Percentiles rank a stretch among this genome's conserved stretches.
Conservation (phyloP, 2,797 vertebrate species). For the Thaleichthys pacificus region DNA sequence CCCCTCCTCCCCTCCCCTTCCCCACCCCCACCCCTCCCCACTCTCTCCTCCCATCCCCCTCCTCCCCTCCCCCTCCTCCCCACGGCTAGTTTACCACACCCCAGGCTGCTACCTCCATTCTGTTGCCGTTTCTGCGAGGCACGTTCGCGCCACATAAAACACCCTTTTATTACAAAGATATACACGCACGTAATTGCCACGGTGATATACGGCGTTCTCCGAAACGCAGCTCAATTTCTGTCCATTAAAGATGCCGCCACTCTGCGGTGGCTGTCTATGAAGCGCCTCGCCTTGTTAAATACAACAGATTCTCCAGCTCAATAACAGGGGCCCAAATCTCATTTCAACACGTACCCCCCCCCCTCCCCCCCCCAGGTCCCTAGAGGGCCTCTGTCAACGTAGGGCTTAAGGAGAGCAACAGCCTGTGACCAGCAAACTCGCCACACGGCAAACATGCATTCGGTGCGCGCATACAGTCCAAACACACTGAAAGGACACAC, state of each 20-base stretch:
- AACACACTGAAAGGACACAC: neutral
- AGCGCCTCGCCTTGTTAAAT: conserved; percentile 50
- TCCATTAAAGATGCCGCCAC: conserved; percentile 49
- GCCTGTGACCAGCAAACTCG: conserved; percentile 21
- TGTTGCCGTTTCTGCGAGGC: conserved; percentile 35
- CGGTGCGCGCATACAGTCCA: too few relatives aligned
- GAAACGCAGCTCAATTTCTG: conserved; percentile 34
- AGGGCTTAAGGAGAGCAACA: conserved; percentile 10
- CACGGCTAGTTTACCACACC: conserved; percentile 14
- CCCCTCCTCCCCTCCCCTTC: neutral
- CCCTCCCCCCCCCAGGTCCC: conserved; percentile 29
- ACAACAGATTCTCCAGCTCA: conserved; percentile 53
- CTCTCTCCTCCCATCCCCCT: neutral
- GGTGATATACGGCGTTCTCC: conserved; percentile 52
- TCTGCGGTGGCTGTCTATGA: conserved; percentile 20
- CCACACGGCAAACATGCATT: too few relatives aligned
- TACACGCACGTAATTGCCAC: conserved; percentile 57
- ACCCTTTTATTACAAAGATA: conserved; percentile 57
- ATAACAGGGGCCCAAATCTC: conserved; percentile 40
- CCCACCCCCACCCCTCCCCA: neutral
- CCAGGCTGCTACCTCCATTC: conserved; percentile 24
- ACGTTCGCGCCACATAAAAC: conserved; percentile 51
- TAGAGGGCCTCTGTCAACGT: conserved; percentile 4
- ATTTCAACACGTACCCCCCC: conserved; percentile 38
- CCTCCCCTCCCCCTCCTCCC: neutral